A percentile compares a stretch with the other conserved stretches of the same genome.
Evolutionary conservation across 2,888 invertebrate genomes (phyloP).

Genomic region (Rotaria socialis): DNA sequence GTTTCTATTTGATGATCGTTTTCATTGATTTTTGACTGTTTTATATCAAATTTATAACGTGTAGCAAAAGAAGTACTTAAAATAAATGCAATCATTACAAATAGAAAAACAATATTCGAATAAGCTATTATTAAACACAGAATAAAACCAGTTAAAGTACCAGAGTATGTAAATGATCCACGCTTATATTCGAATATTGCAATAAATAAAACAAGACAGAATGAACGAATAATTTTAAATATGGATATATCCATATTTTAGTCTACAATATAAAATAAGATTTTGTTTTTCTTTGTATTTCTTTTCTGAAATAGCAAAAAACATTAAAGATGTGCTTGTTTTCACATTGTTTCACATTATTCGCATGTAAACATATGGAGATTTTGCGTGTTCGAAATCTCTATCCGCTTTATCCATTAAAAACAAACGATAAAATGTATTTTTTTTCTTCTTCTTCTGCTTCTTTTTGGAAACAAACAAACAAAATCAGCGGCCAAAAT

Average conservation of each 20-base stretch:
- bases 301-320: too few relatives aligned
- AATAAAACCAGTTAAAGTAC: slow-evolving; percentile 52
- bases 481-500: background rate
- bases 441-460: background rate
- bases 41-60: slow-evolving; percentile 16
- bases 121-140: slow-evolving; percentile 74
- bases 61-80: slow-evolving; percentile 75
- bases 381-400: background rate
- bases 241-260: background rate
- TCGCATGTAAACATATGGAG: background rate
- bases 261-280: background rate
- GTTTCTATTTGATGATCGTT: slow-evolving; percentile 66
- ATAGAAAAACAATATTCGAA: slow-evolving; percentile 73
- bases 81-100: slow-evolving; percentile 73
- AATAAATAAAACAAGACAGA: background rate
- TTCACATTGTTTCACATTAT: background rate
- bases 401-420: background rate
- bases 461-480: slow-evolving; percentile 13
- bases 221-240: slow-evolving; percentile 15
- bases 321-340: background rate
- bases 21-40: slow-evolving; percentile 66
- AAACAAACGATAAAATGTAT: background rate
- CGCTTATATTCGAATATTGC: background rate
- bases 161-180: background rate
- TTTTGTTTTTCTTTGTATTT: background rate